Conservation (phyloP, 2,113 vertebrate species). For the Menura novaehollandiae region DNA sequence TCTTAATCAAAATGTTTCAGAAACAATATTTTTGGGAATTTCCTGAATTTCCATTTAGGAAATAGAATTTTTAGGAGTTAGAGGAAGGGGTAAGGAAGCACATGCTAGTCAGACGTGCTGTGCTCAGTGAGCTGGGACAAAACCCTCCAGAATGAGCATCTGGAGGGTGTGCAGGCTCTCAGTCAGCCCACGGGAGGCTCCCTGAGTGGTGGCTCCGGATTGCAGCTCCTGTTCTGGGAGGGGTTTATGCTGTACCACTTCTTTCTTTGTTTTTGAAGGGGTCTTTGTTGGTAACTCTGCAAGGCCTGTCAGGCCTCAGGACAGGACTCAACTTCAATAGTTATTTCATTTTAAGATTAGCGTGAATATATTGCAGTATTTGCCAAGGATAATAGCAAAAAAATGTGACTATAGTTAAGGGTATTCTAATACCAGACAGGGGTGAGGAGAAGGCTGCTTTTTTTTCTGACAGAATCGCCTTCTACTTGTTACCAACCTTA, state of each 20-base stretch:
- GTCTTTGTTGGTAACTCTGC: not conserved
- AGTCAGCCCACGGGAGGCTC: not conserved
- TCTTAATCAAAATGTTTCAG: not conserved
- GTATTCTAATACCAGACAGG: not conserved
- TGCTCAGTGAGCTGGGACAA: not conserved
- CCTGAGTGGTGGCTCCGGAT: no score
- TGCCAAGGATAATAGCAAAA: not conserved
- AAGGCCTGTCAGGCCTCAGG: not conserved
- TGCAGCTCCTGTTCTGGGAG: not conserved
- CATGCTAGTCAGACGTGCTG: rapidly evolving
- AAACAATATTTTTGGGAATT: rapidly evolving
- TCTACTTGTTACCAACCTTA: not conserved
- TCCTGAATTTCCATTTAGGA: not conserved
- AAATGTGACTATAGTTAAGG: rapidly evolving
- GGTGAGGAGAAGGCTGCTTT: not conserved
- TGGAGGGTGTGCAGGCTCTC: not conserved
- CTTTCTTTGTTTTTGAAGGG: not conserved
- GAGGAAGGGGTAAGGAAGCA: not conserved
- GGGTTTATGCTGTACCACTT: not conserved
- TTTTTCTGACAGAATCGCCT: not conserved
- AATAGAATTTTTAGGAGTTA: not conserved
- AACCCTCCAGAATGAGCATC: not conserved
- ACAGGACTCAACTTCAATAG: not conserved
- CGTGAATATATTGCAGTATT: not conserved
- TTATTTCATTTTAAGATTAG: not conserved